Percentiles rank a stretch among this genome's conserved stretches.
Evolutionary conservation across 1,140 invertebrate species (phyloP).

Genomic region (Drosophila sechellia): DNA sequence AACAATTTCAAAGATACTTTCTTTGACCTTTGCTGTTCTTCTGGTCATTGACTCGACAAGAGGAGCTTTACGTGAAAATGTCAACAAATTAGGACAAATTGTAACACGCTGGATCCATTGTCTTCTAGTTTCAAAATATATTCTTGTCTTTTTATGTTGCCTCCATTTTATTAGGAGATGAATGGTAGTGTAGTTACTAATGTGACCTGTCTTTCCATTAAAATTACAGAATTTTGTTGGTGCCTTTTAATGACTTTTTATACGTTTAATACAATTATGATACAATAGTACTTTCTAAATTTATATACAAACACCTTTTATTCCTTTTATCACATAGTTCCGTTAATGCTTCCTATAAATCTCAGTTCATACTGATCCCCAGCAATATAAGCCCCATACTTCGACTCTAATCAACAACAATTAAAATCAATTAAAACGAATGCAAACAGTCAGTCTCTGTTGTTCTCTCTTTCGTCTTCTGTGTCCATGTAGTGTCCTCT

Average conservation of each 20-base stretch:
- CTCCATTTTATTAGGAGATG: neutral
- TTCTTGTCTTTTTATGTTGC: neutral
- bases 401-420: constrained; percentile 68
- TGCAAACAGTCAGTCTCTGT: constrained; percentile 47
- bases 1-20: constrained; percentile 48
- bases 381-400: constrained; percentile 29
- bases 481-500: neutral
- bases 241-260: no score
- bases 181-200: no score
- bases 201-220: no score
- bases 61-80: constrained; percentile 55
- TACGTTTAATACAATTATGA: neutral
- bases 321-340: neutral
- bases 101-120: neutral
- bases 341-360: neutral
- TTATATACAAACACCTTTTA: no score
- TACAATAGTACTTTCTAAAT: no score
- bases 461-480: neutral
- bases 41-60: constrained; percentile 49
- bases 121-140: neutral
- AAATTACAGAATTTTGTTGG: no score
- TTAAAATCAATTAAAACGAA: constrained; percentile 78
- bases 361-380: neutral
- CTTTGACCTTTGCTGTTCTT: constrained; percentile 12
- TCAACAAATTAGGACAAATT: constrained; percentile 51